These are phyloP conservation scores for Axinella damicornis DNA, from an alignment of 37 sponge, comb jelly and placozoan species.

Conservation along the genomic window DNA sequence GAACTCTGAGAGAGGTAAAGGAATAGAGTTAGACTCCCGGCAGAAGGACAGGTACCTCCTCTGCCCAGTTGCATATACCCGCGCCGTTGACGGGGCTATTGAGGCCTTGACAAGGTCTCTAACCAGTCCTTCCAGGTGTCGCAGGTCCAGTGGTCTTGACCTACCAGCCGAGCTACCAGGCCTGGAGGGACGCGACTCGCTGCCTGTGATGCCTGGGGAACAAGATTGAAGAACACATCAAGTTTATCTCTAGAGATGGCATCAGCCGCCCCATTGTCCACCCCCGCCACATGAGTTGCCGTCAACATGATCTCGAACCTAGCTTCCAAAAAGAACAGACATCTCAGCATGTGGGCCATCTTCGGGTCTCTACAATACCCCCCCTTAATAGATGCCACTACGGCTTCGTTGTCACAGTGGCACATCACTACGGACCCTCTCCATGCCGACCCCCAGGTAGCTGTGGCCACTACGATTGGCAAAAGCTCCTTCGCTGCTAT, in stretches of 20 bases:
- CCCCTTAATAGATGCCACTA: neutral
- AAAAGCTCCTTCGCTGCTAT: constrained; percentile 19
- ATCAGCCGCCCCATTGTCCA: neutral
- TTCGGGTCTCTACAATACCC: constrained; percentile 15
- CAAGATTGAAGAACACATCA: neutral
- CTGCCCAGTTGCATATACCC: neutral
- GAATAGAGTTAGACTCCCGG: neutral
- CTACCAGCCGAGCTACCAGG: neutral
- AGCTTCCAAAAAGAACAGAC: constrained; percentile 26
- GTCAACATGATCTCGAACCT: neutral
- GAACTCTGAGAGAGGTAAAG: neutral
- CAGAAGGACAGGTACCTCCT: neutral
- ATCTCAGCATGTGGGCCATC: neutral
- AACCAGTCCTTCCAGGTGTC: constrained; percentile 1
- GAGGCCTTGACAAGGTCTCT: constrained; percentile 2
- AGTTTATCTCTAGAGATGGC: constrained; percentile 1
- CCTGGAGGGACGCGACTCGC: neutral
- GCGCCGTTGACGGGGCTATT: neutral
- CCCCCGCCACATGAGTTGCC: constrained; percentile 5
- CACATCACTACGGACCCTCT: neutral
- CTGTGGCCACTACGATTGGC: neutral
- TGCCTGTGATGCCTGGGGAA: neutral
- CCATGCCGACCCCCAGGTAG: neutral
- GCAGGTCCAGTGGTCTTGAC: neutral
- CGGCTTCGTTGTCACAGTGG: constrained; percentile 17